A percentile compares a stretch with the other conserved stretches of the same genome.
Conservation (phyloP, 2,888 invertebrate genomes). For the Barypeithes pellucidus region DNA sequence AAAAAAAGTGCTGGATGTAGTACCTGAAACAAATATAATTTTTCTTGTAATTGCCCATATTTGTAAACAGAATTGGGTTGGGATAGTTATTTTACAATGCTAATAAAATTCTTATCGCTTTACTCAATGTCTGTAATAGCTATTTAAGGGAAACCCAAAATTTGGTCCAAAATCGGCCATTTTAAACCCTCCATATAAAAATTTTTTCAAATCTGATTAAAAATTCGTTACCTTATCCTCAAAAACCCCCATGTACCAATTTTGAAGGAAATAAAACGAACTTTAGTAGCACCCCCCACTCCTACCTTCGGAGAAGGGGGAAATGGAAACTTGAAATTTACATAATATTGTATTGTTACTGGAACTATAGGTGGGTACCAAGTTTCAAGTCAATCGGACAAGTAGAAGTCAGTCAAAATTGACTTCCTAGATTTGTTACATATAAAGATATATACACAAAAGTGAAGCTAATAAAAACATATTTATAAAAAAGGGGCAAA, state of each 20-base stretch:
- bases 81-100: background rate
- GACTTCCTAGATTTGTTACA: slow-evolving; percentile 21
- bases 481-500: background rate
- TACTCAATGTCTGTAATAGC: background rate
- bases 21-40: background rate
- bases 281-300: slow-evolving; percentile 11
- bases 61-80: slow-evolving; percentile 1
- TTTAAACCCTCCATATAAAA: slow-evolving; percentile 22
- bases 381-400: slow-evolving; percentile 13
- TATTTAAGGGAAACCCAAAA: background rate
- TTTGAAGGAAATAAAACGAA: slow-evolving; percentile 20
- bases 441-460: background rate
- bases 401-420: slow-evolving; percentile 9
- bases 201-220: slow-evolving; percentile 19
- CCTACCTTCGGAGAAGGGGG: background rate
- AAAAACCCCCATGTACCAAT: slow-evolving; percentile 17
- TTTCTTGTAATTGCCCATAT: background rate
- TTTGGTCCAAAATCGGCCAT: slow-evolving; percentile 8
- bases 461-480: slow-evolving; percentile 8
- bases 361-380: slow-evolving; percentile 10
- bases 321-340: background rate
- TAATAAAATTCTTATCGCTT: slow-evolving; percentile 1
- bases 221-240: slow-evolving; percentile 27
- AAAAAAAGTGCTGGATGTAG: background rate
- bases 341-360: slow-evolving; percentile 23